phyloP scores from a whole-genome alignment of 2,888 invertebrate genomes.

The Melangyna quadrimaculata region DNA sequence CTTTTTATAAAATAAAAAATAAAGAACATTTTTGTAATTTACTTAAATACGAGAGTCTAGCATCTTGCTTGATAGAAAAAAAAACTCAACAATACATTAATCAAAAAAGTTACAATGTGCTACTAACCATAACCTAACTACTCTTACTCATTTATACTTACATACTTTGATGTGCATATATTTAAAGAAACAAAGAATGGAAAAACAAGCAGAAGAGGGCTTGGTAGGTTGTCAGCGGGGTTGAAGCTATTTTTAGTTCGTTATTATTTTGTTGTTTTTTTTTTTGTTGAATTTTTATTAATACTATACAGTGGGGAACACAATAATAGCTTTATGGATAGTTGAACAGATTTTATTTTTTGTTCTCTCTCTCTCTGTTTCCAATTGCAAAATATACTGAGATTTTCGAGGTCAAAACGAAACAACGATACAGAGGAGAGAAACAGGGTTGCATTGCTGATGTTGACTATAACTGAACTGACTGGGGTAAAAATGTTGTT shows the following conservation, averaged over 20 bases:
- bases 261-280: conserved; percentile 30
- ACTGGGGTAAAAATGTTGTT: conserved; percentile 10
- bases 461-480: no score
- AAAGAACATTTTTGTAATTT: no score
- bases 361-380: conserved; percentile 15
- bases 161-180: not conserved
- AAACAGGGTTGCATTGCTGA: not conserved
- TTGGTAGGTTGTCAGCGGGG: conserved; percentile 55
- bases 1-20: no score
- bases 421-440: conserved; percentile 2
- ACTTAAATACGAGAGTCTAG: no score
- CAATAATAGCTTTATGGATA: conserved; percentile 63
- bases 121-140: conserved; percentile 22
- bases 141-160: conserved; percentile 3
- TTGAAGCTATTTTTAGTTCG: conserved; percentile 63
- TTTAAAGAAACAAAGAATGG: conserved; percentile 26
- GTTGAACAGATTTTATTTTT: conserved; percentile 60
- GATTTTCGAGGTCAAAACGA: conserved; percentile 59
- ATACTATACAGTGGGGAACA: conserved; percentile 39
- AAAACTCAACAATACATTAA: not conserved
- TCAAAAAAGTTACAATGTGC: conserved; percentile 39
- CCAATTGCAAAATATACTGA: conserved; percentile 39
- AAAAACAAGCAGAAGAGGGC: conserved; percentile 52
- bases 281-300: conserved; percentile 14
- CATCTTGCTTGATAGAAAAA: not conserved